Evolutionary conservation across 2,113 vertebrate species (phyloP), one percentile per base, ranked within the genome.

Genomic region (Nycticryphes semicollaris): DNA sequence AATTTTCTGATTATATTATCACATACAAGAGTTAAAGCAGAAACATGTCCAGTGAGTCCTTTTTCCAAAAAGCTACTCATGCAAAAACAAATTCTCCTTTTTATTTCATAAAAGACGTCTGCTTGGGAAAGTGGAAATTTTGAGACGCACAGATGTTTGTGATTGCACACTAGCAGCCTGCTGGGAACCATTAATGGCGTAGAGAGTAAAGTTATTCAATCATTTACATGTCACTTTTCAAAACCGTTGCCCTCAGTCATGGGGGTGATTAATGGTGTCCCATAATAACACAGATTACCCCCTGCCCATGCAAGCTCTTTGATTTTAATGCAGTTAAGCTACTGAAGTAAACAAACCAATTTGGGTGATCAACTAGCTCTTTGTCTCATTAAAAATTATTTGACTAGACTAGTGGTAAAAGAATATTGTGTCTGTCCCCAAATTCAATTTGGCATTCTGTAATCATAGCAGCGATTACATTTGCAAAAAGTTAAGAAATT

Each of bases 271-370:
- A 92, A 97, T 91, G 77, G 88, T 12, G 1, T 86, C 90, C 77
- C 85, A 27, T 51, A 82, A 96, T 51, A 86, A 89, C 68, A 78
- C 30, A 84, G 91, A 94, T 67, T 91, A 94, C 77, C 60, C 93
- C 83, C 79, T 60, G 66, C 78, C 47, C 86, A 72, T 31, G 45
- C 48, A 77, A 93, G 39, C n/a, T 33, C 81, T 94, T 93, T 96
- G 74, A 70, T 87, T 93, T 92, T 84, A 90, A 92, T 64, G 62
- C 43, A 91, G 59, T 94, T 91, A 87, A 91, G 63, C 91, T 89
- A 56, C 63, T 92, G 94, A 90, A 94, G 54, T 96, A 96, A 97
- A 96, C 85, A 82, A 96, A 72, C 64, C 69, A 84, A 84, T 94
- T 87, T 91, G 67, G 31, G 41, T 67, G 72, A 67, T 94, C 77